Conservation (phyloP, 37 sponge, comb jelly and placozoan species). For the Spongia lamella region DNA sequence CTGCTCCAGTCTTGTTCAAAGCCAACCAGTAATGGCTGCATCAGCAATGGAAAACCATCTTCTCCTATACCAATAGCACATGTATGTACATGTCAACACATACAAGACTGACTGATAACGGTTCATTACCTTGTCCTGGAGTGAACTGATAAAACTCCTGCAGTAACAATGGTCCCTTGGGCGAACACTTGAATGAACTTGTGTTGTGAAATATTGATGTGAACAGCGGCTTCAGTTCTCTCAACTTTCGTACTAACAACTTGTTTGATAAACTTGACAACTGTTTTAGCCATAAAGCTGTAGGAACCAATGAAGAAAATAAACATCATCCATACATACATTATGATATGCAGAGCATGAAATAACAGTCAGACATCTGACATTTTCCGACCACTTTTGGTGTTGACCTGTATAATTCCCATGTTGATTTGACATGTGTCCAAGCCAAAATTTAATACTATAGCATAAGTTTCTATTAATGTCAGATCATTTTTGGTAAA, state of each 20-base stretch:
- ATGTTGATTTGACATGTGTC: too few species aligned
- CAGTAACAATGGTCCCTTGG: constrained; percentile 71
- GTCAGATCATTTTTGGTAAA: too few species aligned
- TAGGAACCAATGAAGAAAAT: background rate
- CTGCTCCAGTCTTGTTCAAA: constrained; percentile 74
- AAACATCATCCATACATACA: too few species aligned
- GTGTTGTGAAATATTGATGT: constrained; percentile 51
- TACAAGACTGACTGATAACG: too few species aligned
- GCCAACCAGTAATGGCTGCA: constrained; percentile 65
- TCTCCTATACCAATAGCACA: constrained; percentile 35
- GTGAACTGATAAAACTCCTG: constrained; percentile 68
- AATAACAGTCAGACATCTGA: too few species aligned
- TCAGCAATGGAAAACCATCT: constrained; percentile 68
- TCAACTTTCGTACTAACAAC: constrained; percentile 47
- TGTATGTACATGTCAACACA: constrained; percentile 14
- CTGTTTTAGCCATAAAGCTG: constrained; percentile 57
- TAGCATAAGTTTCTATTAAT: too few species aligned
- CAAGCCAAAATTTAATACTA: too few species aligned
- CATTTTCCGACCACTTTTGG: too few species aligned
- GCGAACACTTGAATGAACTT: constrained; percentile 48
- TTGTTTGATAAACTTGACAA: constrained; percentile 59
- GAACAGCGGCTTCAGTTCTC: constrained; percentile 52
- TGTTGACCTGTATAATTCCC: too few species aligned
- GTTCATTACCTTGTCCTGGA: constrained; percentile 40
- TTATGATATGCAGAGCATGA: too few species aligned